phyloP scores from a whole-genome alignment of 2,113 vertebrate species.

The Hypocryptadius cinnamomeus region DNA sequence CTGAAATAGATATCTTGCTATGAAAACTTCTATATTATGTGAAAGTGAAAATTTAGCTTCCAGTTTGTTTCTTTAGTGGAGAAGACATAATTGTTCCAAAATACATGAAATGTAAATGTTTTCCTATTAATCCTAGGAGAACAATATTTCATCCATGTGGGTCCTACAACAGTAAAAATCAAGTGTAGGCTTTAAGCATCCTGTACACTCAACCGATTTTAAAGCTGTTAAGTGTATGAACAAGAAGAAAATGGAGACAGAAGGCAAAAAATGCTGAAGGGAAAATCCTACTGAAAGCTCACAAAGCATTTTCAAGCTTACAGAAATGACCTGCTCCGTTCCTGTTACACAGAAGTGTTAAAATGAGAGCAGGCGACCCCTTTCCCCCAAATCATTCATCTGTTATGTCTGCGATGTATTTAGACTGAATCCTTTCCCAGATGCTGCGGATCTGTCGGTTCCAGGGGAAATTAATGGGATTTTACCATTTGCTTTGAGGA shows the following conservation, averaged over 20 bases:
- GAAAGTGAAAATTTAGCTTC: background rate
- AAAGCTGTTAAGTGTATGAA: conserved; percentile 20
- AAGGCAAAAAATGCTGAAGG: background rate
- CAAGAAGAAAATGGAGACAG: conserved; percentile 5
- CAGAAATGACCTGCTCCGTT: background rate
- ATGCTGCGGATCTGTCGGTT: background rate
- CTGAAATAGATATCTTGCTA: background rate
- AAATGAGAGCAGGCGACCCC: background rate
- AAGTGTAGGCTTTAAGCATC: background rate
- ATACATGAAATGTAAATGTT: background rate
- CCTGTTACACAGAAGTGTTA: conserved; percentile 2
- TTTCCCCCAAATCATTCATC: background rate
- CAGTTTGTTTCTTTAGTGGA: background rate
- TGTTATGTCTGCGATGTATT: background rate
- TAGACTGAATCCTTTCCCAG: conserved; percentile 23
- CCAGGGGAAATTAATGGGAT: conserved; percentile 39
- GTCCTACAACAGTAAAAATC: background rate
- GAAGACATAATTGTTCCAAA: background rate
- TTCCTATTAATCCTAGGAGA: background rate
- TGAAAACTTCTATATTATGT: background rate
- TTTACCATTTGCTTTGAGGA: conserved; percentile 36
- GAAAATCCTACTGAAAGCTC: conserved; percentile 3
- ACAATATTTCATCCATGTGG: background rate
- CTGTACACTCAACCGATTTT: background rate
- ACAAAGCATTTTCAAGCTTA: background rate